Conservation (phyloP, 2,113 vertebrate genomes). For the Pipa parva region DNA sequence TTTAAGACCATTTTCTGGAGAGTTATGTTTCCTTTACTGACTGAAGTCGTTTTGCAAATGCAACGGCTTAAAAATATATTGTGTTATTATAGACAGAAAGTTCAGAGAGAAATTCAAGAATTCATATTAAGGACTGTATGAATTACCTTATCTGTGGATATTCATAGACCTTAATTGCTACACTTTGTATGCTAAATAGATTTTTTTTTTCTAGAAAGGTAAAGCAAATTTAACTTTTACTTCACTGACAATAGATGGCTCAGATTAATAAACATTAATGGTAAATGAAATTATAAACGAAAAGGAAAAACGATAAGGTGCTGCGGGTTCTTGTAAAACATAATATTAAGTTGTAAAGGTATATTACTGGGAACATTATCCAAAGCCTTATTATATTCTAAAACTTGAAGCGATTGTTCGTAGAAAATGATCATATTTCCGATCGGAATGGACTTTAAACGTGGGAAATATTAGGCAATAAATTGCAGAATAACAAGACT, state of each 20-base stretch:
- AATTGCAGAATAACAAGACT: conserved; percentile 30
- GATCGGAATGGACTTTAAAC: conserved; percentile 20
- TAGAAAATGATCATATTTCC: conserved; percentile 27
- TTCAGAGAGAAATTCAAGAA: conserved; percentile 20
- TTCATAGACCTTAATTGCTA: conserved; percentile 35
- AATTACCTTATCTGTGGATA: conserved; percentile 38
- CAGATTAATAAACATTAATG: conserved; percentile 41
- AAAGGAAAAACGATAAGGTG: conserved; percentile 35
- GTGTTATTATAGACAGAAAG: conserved; percentile 27
- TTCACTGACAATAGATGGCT: conserved; percentile 30
- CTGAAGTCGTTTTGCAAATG: background rate
- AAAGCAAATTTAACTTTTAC: conserved; percentile 35
- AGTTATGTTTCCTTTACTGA: too few relatives aligned
- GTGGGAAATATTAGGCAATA: conserved; percentile 2
- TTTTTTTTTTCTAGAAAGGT: conserved; percentile 30
- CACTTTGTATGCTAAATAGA: conserved; percentile 42
- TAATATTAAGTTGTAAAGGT: conserved; percentile 34
- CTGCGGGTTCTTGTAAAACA: conserved; percentile 33
- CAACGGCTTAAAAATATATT: conserved; percentile 17
- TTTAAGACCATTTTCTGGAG: too few relatives aligned
- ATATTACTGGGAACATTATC: conserved; percentile 38
- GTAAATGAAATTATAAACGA: conserved; percentile 38
- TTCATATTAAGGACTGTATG: conserved; percentile 25
- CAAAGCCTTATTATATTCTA: conserved; percentile 40
- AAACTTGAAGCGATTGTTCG: conserved; percentile 37